phyloP scores from a whole-genome alignment of 2,113 vertebrate genomes.

The Pardalotus punctatus region DNA sequence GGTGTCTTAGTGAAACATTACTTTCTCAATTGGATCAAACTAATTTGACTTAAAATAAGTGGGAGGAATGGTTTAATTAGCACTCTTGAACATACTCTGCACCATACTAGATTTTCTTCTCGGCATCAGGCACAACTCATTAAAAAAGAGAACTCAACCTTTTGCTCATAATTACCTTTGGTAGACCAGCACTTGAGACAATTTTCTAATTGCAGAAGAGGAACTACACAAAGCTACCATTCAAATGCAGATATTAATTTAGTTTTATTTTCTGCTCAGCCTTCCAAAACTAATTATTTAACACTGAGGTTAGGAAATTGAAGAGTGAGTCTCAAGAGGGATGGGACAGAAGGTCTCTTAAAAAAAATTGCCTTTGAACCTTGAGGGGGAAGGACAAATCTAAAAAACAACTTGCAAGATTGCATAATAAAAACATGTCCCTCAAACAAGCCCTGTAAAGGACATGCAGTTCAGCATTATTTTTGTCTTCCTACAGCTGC shows the following conservation, averaged over 20 bases:
- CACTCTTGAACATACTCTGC: neutral
- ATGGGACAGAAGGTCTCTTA: neutral
- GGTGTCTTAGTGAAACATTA: neutral
- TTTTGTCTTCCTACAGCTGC: neutral
- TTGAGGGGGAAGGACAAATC: neutral
- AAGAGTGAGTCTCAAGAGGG: neutral
- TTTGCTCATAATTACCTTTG: conserved; percentile 48
- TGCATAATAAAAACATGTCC: neutral
- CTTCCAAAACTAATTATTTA: conserved; percentile 58
- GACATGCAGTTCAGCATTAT: neutral
- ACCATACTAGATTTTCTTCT: neutral
- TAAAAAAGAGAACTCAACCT: conserved; percentile 51
- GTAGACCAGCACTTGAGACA: conserved; percentile 38
- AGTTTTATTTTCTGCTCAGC: conserved; percentile 58
- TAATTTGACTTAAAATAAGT: conserved; percentile 32
- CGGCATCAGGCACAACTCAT: conserved; percentile 35
- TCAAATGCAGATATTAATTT: conserved; percentile 46
- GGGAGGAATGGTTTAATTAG: conserved; percentile 24
- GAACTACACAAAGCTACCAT: conserved; percentile 17
- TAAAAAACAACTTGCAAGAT: neutral
- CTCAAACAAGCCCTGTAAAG: neutral
- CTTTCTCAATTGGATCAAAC: conserved; percentile 6
- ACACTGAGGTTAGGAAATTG: conserved; percentile 15
- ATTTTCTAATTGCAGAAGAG: conserved; percentile 58
- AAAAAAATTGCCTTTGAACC: neutral